Base-by-base conservation (phyloP, 2,888 invertebrate species). In the Caenorhabditis sinica region DNA sequence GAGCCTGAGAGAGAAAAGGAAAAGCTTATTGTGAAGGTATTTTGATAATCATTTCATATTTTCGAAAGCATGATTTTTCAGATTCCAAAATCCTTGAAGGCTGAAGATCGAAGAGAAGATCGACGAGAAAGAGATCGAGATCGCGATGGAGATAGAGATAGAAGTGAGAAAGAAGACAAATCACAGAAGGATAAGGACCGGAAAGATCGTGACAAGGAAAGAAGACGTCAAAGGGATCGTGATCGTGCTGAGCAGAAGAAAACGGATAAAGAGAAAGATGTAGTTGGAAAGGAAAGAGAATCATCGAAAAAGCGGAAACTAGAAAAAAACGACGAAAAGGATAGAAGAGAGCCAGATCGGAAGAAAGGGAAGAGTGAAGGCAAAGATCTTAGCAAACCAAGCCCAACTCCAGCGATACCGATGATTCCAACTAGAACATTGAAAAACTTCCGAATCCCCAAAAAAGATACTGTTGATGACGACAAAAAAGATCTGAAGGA, bases 371-470 rank as follows among this genome's bases (percentile, higher is more conserved):
- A 79, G 30, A 79, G 13, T 28, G 79, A 77, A 2, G 58, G 58
- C 11, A 79, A 69, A 13, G 79, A 33, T 20, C 60, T 69, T 2
- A n/a, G n/a, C 25, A 74, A 73, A 25, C n/a, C 61, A 5, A 28
- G 76, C 43, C 63, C 63, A 2, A 60, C 53, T n/a, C 9, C 81
- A 36, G 53, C 36, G 2, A 51, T 56, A 4, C 45, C 71, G 9
- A 68, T 85, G 36, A 69, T 76, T n/a, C 74, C 74, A 49, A 87
- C 75, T 40, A 11, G 25, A 28, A 56, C 25, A 5, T 28, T 83
- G 45, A 86, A 82, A 49, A 86, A 83, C 60, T 88, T 86, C 63
- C 60, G 79, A 45, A 88, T 88, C 40, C 87, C 87, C 0, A 88
- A 87, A 60, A 83, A 83, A 60, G 77, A 83, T 30, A 77, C 83